Base-by-base conservation (phyloP, 2,888 invertebrate species). In the Galerucella pusilla region DNA sequence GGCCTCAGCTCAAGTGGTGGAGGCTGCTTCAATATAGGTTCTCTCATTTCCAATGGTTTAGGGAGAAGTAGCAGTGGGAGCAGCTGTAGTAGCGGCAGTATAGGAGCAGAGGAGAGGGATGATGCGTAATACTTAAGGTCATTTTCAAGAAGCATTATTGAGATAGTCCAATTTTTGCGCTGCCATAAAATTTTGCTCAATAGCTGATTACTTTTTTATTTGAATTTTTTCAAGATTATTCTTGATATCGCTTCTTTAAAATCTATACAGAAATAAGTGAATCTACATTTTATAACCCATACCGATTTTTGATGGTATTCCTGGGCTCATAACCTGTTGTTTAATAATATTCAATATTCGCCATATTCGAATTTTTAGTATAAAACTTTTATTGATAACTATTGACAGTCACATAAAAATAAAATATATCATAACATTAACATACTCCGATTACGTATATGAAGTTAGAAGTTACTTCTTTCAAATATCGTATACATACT, bases 21-120 rank as follows among this genome's bases (percentile, higher is more conserved):
- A 11, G 64, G 64, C 67, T 91, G 92, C 68, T 85, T 91, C 76
- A 90, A 91, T 75, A 89, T 90, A 75, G 91, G 92, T 54, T 88
- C 90, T 1, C 83, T 89, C 42, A 86, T 88, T 42, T 89, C 89
- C 54, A 86, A 88, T 69, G 85, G 88, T 49, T 72, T 76, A 46
- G 76, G 74, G 12, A 75, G 74, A 45, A 72, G 74, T 68, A 74
- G 70, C 46, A 20, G 74, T 49, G 66, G 70, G 14, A 70, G 68
- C 11, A 63, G 72, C 64, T 73, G 74, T 14, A 68, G 68, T 28
- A 71, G 74, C 16, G 68, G 25, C 59, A 28, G 28, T 35, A 49
- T n/a, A 16, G 69, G 61, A 45, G 66, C 49, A 10, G 45, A 42
- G 0, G 46, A 69, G n/a, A 61, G 25, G 7, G 52, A 35, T n/a